A percentile compares a stretch with the other conserved stretches of the same genome.
Evolutionary conservation across 2,797 vertebrate species (phyloP).

Genomic region (Adrianichthys oophorus): DNA sequence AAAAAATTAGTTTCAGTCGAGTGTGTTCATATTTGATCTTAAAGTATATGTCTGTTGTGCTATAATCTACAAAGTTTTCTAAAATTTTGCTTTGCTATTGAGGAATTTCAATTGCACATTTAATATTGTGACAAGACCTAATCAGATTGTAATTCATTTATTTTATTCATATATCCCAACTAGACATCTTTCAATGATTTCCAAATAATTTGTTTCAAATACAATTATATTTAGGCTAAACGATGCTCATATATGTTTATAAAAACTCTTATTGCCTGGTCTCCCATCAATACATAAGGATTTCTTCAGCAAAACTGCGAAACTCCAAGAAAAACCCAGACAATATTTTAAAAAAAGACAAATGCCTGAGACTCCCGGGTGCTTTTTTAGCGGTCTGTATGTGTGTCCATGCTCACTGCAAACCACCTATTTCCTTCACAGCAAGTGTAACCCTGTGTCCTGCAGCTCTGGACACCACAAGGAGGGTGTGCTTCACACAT

Average conservation of each 20-base stretch:
- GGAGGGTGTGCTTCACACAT: constrained; percentile 77
- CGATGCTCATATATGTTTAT: no score
- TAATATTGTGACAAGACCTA: no score
- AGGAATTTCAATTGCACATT: no score
- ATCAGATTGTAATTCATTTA: no score
- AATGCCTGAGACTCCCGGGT: constrained; percentile 38
- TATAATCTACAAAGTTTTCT: no score
- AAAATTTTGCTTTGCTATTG: no score
- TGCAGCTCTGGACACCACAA: constrained; percentile 60
- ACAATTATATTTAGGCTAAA: constrained; percentile 30
- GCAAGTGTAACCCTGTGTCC: constrained; percentile 56
- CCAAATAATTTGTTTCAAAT: constrained; percentile 7
- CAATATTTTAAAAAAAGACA: constrained; percentile 49
- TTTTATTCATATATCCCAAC: no score
- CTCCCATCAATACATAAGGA: constrained; percentile 32
- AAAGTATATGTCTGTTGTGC: no score
- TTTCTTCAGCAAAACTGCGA: constrained; percentile 33
- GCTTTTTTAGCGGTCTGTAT: constrained; percentile 65
- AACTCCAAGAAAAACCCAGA: constrained; percentile 43
- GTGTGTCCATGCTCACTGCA: constrained; percentile 50
- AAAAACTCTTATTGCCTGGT: constrained; percentile 2
- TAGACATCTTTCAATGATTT: no score
- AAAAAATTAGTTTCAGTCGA: no score
- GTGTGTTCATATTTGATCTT: no score
- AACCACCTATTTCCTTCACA: constrained; percentile 67